Conservation (phyloP, 2,888 invertebrate species). For the Polyommatus iphigenia region DNA sequence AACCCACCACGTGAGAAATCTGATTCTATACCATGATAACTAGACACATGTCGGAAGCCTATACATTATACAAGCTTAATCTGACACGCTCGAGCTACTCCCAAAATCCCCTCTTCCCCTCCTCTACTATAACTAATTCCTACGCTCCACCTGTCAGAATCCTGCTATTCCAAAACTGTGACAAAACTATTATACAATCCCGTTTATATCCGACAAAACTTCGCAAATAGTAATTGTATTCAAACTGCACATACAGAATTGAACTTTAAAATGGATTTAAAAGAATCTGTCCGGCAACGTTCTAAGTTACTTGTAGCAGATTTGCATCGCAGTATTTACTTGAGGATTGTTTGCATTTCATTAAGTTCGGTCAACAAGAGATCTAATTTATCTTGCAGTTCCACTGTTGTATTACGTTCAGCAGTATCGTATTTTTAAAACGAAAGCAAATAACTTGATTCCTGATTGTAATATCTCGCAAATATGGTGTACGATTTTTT, state of each 20-base stretch:
- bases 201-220: slow-evolving; percentile 32
- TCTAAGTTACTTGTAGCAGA: slow-evolving; percentile 49
- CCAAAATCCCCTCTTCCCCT: too few species aligned
- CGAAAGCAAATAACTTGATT: neutral
- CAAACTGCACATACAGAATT: slow-evolving; percentile 12
- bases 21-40: too few species aligned
- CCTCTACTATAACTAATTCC: neutral
- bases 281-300: slow-evolving; percentile 40
- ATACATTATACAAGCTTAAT: too few species aligned
- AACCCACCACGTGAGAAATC: too few species aligned
- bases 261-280: slow-evolving; percentile 36
- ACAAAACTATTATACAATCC: slow-evolving; percentile 15
- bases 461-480: neutral
- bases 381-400: slow-evolving; percentile 62
- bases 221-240: slow-evolving; percentile 22
- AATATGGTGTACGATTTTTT: neutral
- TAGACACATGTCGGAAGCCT: too few species aligned
- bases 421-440: slow-evolving; percentile 40
- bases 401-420: slow-evolving; percentile 49
- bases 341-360: slow-evolving; percentile 67
- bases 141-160: neutral
- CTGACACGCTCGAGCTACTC: too few species aligned
- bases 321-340: slow-evolving; percentile 59
- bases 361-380: slow-evolving; percentile 66
- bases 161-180: neutral